Percentiles rank a stretch among this genome's conserved stretches.
These are phyloP conservation scores for Loriculus beryllinus DNA, from an alignment of 2,797 vertebrate species.

Conservation along the genomic window DNA sequence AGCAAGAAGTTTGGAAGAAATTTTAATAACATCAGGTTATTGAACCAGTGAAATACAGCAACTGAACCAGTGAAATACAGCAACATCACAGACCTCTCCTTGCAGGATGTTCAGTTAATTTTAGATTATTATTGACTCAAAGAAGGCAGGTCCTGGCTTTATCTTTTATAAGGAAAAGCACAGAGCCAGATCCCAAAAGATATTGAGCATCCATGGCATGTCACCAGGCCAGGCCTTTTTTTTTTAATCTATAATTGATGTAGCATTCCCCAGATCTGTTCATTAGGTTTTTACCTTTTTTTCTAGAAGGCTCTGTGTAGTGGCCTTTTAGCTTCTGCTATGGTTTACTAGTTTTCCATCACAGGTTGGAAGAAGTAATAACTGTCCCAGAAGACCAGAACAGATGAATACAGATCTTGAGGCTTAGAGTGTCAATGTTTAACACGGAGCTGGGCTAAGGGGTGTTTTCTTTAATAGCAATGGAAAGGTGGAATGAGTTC, in stretches of 20 bases:
- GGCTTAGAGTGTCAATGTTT: neutral
- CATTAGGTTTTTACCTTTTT: neutral
- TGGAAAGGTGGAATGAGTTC: neutral
- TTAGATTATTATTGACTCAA: neutral
- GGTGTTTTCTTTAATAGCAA: neutral
- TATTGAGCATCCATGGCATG: neutral
- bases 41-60: conserved; percentile 9
- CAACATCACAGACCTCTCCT: neutral
- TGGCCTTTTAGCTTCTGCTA: neutral
- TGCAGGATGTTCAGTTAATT: conserved; percentile 3
- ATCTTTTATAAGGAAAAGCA: neutral
- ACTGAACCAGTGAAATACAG: conserved; percentile 6
- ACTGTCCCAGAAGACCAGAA: neutral
- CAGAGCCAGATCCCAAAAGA: neutral
- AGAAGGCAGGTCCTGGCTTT: neutral
- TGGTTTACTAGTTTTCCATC: neutral
- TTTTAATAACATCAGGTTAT: conserved; percentile 37
- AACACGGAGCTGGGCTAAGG: neutral
- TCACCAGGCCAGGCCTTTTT: neutral
- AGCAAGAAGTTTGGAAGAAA: conserved; percentile 12
- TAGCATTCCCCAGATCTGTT: neutral
- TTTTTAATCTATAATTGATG: neutral
- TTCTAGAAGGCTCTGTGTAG: neutral
- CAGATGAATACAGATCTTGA: neutral
- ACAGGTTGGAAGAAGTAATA: neutral